These are phyloP conservation scores for Drosophila glabriapex DNA, from an alignment of 2,888 invertebrate species.

Conservation along the genomic window DNA sequence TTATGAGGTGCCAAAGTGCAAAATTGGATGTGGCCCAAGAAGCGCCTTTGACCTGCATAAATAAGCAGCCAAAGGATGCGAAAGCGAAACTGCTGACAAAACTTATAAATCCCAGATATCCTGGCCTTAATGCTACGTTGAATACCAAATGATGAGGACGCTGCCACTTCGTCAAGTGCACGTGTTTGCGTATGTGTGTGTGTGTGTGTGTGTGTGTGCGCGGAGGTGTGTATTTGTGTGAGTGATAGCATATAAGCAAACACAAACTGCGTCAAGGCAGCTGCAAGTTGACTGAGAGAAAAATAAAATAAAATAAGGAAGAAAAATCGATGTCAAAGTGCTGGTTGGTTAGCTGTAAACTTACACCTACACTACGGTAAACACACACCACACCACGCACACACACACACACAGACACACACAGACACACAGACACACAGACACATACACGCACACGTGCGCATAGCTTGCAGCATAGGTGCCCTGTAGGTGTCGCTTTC, in stretches of 20 bases:
- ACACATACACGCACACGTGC: conserved; percentile 5
- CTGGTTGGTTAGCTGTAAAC: conserved; percentile 65
- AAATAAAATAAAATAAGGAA: conserved; percentile 4
- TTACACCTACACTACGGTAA: conserved; percentile 41
- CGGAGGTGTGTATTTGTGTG: not conserved
- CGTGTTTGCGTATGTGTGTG: conserved; percentile 16
- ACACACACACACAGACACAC: conserved; percentile 7
- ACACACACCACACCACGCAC: conserved; percentile 7
- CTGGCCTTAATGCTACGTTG: conserved; percentile 83
- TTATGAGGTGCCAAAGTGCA: conserved; percentile 76
- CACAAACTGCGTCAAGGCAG: conserved; percentile 59
- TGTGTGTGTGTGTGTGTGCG: conserved; percentile 1
- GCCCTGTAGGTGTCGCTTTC: conserved; percentile 69
- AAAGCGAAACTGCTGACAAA: conserved; percentile 76
- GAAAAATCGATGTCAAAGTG: conserved; percentile 77
- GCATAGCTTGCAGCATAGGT: conserved; percentile 44
- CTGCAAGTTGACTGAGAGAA: conserved; percentile 32
- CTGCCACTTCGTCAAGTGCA: conserved; percentile 38
- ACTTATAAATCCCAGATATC: conserved; percentile 82
- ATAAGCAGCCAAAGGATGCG: conserved; percentile 58
- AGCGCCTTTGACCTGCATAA: conserved; percentile 64
- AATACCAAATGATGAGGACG: conserved; percentile 77
- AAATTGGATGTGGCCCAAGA: conserved; percentile 24
- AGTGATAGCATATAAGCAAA: conserved; percentile 66
- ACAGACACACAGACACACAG: conserved; percentile 10